Evolutionary conservation across 2,113 vertebrate species (phyloP).

Genomic region (Bettongia penicillata): DNA sequence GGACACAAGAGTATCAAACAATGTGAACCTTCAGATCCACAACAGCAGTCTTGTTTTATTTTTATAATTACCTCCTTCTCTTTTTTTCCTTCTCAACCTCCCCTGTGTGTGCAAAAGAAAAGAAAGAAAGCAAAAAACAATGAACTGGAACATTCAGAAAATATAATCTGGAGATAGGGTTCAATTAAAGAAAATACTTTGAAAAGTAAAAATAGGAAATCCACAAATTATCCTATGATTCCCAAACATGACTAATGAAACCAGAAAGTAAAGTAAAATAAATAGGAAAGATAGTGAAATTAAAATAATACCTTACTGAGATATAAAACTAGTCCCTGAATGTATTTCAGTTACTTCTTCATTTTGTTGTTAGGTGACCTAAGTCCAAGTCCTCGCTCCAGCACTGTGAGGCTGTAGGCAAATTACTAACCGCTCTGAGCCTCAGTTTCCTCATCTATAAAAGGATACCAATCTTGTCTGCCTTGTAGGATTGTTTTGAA

Average conservation of each 20-base stretch:
- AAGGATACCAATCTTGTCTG: neutral
- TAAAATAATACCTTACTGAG: slow-evolving; percentile 81
- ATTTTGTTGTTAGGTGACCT: slow-evolving; percentile 45
- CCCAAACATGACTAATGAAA: slow-evolving; percentile 59
- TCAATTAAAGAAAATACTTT: slow-evolving; percentile 77
- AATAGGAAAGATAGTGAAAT: slow-evolving; percentile 77
- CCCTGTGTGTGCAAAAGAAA: slow-evolving; percentile 50
- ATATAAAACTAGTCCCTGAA: slow-evolving; percentile 77
- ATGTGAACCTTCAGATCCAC: slow-evolving; percentile 71
- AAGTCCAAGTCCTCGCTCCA: neutral
- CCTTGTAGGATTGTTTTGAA: neutral
- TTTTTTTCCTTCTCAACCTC: slow-evolving; percentile 1
- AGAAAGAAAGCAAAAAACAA: slow-evolving; percentile 31
- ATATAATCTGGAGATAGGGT: slow-evolving; percentile 70
- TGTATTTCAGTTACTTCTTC: slow-evolving; percentile 74
- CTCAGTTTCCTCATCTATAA: neutral
- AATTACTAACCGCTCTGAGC: neutral
- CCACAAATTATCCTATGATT: slow-evolving; percentile 56
- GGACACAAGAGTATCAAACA: slow-evolving; percentile 75
- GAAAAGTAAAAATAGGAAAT: slow-evolving; percentile 79
- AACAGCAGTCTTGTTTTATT: slow-evolving; percentile 52
- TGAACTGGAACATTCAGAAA: slow-evolving; percentile 64
- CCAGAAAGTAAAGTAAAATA: slow-evolving; percentile 71
- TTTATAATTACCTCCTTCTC: slow-evolving; percentile 12
- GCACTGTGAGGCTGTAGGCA: neutral